Evolutionary conservation across 2,888 invertebrate genomes (phyloP).

Genomic region (Orthosia incerta): DNA sequence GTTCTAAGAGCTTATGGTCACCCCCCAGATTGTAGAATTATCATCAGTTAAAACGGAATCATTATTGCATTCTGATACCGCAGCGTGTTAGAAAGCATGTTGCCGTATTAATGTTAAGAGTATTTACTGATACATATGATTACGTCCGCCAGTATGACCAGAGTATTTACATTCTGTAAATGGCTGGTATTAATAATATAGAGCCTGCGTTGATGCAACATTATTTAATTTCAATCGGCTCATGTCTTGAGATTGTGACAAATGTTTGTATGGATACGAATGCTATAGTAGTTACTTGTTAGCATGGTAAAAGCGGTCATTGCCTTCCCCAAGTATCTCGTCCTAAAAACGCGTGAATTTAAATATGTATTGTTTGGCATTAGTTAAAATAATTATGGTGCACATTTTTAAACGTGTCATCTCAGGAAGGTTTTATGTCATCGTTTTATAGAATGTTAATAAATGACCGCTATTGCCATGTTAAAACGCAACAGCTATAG

Average conservation of each 20-base stretch:
- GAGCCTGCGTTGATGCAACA: not conserved
- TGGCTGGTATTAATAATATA: constrained; percentile 21
- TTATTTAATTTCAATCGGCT: constrained; percentile 18
- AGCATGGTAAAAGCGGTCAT: not conserved
- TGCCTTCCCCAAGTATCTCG: not conserved
- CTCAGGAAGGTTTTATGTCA: too few species aligned
- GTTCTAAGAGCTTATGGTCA: too few species aligned
- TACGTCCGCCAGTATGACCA: constrained; percentile 15
- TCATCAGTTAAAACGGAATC: constrained; percentile 47
- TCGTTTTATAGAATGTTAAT: too few species aligned
- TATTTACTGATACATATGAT: constrained; percentile 40
- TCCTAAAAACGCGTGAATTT: too few species aligned
- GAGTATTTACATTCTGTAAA: constrained; percentile 13
- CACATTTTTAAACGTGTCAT: too few species aligned
- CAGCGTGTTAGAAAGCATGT: constrained; percentile 39
- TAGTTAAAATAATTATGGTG: too few species aligned
- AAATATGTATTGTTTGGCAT: too few species aligned
- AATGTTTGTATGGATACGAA: not conserved
- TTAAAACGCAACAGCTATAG: too few species aligned
- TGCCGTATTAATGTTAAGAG: constrained; percentile 29
- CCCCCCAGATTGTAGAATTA: too few species aligned
- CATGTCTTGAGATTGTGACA: constrained; percentile 3
- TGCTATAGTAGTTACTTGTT: not conserved
- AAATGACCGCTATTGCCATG: too few species aligned
- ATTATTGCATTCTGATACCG: constrained; percentile 48